phyloP scores from a whole-genome alignment of 2,888 invertebrate species.

The Eupithecia subfuscata region DNA sequence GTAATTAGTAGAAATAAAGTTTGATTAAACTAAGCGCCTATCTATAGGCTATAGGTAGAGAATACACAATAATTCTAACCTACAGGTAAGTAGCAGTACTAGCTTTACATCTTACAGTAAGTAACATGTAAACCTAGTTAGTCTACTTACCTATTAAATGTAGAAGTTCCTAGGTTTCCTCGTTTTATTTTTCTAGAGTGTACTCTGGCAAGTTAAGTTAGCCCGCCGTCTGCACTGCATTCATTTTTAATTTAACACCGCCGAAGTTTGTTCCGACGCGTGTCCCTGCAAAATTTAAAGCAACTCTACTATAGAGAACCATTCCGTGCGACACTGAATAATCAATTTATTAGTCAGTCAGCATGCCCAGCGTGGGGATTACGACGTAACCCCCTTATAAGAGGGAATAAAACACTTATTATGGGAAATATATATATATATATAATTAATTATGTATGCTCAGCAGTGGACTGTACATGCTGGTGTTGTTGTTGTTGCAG shows the following conservation, averaged over 20 bases:
- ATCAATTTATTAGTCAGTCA: constrained; percentile 13
- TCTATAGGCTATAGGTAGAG: not conserved
- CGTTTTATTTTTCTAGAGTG: constrained; percentile 35
- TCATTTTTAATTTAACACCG: constrained; percentile 71
- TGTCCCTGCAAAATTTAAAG: constrained; percentile 61
- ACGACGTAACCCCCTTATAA: too few species aligned
- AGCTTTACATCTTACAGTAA: not conserved
- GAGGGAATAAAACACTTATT: too few species aligned
- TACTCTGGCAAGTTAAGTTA: constrained; percentile 37
- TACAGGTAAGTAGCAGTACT: not conserved
- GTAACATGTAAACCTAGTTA: constrained; percentile 24
- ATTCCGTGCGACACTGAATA: constrained; percentile 16
- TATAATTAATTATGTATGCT: too few species aligned
- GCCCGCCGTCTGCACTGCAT: constrained; percentile 56
- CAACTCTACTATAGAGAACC: constrained; percentile 15
- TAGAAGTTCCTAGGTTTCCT: constrained; percentile 29
- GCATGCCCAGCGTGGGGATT: too few species aligned
- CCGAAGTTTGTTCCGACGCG: constrained; percentile 67
- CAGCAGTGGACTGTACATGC: too few species aligned
- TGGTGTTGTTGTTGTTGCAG: too few species aligned
- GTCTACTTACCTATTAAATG: constrained; percentile 34
- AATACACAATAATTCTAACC: not conserved
- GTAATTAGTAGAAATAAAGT: not conserved
- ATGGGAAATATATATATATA: too few species aligned
- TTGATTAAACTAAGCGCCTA: not conserved